Evolutionary conservation across 2,113 vertebrate species (phyloP).

Genomic region (Gila orcuttii): DNA sequence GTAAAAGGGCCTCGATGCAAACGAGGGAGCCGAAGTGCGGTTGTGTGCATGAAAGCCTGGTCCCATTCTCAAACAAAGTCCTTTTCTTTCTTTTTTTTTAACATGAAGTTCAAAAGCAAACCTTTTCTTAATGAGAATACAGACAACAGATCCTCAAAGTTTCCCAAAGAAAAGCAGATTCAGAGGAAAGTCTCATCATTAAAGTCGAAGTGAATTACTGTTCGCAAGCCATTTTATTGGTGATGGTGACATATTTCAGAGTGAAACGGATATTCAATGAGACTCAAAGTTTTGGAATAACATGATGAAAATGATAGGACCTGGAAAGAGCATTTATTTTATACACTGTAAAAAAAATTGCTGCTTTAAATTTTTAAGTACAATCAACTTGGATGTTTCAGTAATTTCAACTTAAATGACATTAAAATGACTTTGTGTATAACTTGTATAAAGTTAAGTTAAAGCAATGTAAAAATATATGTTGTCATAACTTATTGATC

Average conservation of each 20-base stretch:
- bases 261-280: neutral
- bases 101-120: conserved; percentile 3
- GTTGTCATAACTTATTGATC: too few species aligned
- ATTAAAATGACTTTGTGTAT: too few species aligned
- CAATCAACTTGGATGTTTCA: too few species aligned
- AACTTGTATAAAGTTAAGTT: too few species aligned
- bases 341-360: too few species aligned
- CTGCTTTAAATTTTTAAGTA: too few species aligned
- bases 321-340: neutral
- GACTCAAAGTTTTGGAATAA: neutral
- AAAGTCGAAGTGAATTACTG: neutral
- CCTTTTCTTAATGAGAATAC: conserved; percentile 1
- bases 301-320: too few species aligned
- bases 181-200: neutral
- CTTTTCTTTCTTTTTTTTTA: neutral
- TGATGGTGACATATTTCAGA: neutral
- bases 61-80: conserved; percentile 14
- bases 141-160: neutral
- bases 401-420: too few species aligned
- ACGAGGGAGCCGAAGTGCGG: neutral
- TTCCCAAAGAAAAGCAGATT: conserved; percentile 6
- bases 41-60: conserved; percentile 17
- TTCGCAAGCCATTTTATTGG: neutral
- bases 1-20: neutral
- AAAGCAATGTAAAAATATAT: too few species aligned